A percentile compares a stretch with the other conserved stretches of the same genome.
These are phyloP conservation scores for Temnothorax unifasciatus DNA, from an alignment of 2,888 invertebrate species.

Conservation along the genomic window DNA sequence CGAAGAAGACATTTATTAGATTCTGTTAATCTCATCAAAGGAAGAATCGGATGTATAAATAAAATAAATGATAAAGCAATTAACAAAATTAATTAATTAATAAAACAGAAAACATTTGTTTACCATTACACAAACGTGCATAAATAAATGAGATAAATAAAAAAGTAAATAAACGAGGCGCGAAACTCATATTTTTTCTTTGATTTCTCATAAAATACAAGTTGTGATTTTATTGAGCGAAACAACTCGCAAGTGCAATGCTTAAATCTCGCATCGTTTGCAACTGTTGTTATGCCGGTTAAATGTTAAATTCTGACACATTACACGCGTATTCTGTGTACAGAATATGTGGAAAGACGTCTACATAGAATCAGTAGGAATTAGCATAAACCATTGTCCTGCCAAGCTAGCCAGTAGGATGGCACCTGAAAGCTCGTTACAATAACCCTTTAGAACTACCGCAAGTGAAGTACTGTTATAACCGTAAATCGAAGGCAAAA, in stretches of 20 bases:
- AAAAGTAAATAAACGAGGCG: neutral
- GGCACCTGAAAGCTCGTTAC: constrained; percentile 73
- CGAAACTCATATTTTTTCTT: neutral
- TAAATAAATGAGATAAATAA: neutral
- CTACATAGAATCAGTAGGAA: constrained; percentile 73
- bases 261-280: constrained; percentile 57
- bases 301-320: constrained; percentile 69
- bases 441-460: constrained; percentile 70
- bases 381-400: constrained; percentile 84
- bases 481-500: constrained; percentile 71
- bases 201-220: neutral
- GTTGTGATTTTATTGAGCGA: constrained; percentile 21
- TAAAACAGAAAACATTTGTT: constrained; percentile 1
- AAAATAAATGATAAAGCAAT: neutral
- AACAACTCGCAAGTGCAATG: constrained; percentile 46
- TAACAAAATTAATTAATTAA: neutral
- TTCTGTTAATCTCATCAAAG: neutral
- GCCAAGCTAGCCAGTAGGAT: constrained; percentile 68
- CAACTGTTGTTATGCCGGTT: constrained; percentile 62
- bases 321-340: constrained; percentile 70
- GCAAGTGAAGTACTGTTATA: constrained; percentile 75
- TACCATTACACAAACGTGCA: neutral
- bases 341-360: constrained; percentile 69
- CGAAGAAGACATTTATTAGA: neutral
- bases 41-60: neutral